Evolutionary conservation across 1,140 invertebrate species (phyloP).

Genomic region (Macrotrachela quadricornifera): DNA sequence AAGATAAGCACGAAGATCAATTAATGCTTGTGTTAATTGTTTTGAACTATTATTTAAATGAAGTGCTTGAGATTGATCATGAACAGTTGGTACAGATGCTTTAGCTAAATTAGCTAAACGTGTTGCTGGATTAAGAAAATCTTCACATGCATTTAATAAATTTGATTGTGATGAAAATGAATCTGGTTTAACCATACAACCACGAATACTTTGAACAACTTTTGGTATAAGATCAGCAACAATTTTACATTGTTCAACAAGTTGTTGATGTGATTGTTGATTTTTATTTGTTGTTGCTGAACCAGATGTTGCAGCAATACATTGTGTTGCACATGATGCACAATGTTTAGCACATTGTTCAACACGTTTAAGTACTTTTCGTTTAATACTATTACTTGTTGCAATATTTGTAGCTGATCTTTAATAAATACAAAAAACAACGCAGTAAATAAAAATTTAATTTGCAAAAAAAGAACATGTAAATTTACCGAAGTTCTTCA

Average conservation of each 20-base stretch:
- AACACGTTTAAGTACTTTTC: not conserved
- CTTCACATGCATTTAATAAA: constrained; percentile 62
- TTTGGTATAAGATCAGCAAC: constrained; percentile 57
- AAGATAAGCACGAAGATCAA: constrained; percentile 55
- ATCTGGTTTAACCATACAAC: constrained; percentile 45
- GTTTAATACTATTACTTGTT: not conserved
- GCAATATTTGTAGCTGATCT: constrained; percentile 2
- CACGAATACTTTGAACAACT: constrained; percentile 57
- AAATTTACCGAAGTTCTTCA: constrained; percentile 67
- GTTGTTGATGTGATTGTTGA: constrained; percentile 46
- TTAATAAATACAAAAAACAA: no score
- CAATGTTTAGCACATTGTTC: constrained; percentile 51
- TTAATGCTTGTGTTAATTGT: constrained; percentile 47
- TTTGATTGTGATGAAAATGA: constrained; percentile 52
- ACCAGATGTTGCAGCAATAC: constrained; percentile 38
- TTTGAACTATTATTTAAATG: constrained; percentile 49
- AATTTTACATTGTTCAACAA: constrained; percentile 49
- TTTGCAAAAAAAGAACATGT: no score
- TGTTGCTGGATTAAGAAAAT: constrained; percentile 44
- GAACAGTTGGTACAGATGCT: constrained; percentile 59
- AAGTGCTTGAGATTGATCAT: constrained; percentile 50
- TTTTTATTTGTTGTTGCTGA: constrained; percentile 48
- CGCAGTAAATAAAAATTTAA: not conserved
- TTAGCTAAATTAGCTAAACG: constrained; percentile 48
- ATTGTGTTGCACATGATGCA: constrained; percentile 64